Evolutionary conservation across 2,888 invertebrate species (phyloP).

Genomic region (Chaetoderma sp.): DNA sequence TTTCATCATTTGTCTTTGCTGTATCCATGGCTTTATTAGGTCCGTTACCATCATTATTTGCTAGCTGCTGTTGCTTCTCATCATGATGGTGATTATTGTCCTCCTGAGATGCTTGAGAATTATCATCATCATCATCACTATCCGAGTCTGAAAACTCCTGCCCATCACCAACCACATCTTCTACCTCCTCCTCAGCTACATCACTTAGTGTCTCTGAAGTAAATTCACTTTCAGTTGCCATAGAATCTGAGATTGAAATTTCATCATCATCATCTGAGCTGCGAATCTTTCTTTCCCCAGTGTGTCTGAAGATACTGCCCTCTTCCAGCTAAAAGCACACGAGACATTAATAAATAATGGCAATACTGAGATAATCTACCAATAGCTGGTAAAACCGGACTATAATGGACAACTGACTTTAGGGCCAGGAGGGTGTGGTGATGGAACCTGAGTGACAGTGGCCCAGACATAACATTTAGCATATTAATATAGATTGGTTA

Average conservation of each 20-base stretch:
- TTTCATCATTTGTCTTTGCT: conserved; percentile 19
- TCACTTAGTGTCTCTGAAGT: conserved; percentile 41
- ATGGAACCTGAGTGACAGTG: background rate
- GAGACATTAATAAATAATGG: no score
- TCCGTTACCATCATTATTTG: conserved; percentile 64
- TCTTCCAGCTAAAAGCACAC: conserved; percentile 80
- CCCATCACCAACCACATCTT: conserved; percentile 48
- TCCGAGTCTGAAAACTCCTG: background rate
- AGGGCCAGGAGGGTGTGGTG: no score
- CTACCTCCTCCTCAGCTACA: conserved; percentile 45
- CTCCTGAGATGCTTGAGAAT: background rate
- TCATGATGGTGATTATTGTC: conserved; percentile 25
- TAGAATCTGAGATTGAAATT: conserved; percentile 39
- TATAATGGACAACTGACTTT: no score
- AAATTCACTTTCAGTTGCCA: conserved; percentile 44
- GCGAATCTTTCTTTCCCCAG: conserved; percentile 81
- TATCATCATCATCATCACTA: conserved; percentile 14
- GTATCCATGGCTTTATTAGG: conserved; percentile 43
- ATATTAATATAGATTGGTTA: background rate
- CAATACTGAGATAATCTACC: no score
- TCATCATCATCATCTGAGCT: conserved; percentile 74
- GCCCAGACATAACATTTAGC: background rate
- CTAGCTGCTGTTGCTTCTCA: conserved; percentile 37
- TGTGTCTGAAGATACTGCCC: conserved; percentile 82
- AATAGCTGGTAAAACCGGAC: no score